Base-by-base conservation (phyloP, 2,888 invertebrate species). In the Cheilosia pagana region DNA sequence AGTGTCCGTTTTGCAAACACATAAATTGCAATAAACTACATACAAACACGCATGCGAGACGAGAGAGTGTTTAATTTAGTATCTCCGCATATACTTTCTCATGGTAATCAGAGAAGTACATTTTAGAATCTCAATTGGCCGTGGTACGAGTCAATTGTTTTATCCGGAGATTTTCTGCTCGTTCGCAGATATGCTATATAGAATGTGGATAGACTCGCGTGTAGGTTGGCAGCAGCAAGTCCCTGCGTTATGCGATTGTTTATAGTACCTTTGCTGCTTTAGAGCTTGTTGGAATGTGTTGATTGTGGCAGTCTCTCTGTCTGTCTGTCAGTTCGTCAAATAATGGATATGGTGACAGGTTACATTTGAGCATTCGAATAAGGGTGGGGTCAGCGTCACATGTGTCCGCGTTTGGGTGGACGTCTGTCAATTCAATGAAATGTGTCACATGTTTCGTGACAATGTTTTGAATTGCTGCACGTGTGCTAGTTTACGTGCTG, bases 91-190 rank as follows among this genome's bases (percentile, higher is more conserved):
- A 48, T 55, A 63, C 41, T 65, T 78, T 78, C 59, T 77, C 81
- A 77, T 81, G 78, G 77, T 77, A 82, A 82, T 77, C 77, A 72
- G 72, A 72, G 72, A 62, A 21, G 62, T 41, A 67, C 67, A 77
- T 82, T 82, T 77, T 45, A 72, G 65, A 82, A 72, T 82, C 63
- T 77, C 65, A 82, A 82, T 82, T 82, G 82, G 59, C 72, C 82
- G 16, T 76, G 59, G 65, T 72, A 55, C 59, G 50, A 82, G 77
- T 77, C 82, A 82, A 82, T 77, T 82, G 82, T 77, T 82, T 82
- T 82, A 82, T 82, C 82, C 82, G 82, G 82, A 82, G 62, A 81
- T 81, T 81, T 76, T 62, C 60, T 72, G 77, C 45, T 65, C 39
- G 48, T 28, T 10, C n/a, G 21, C 7, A 21, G 16, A 16, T 25